A percentile compares a stretch with the other conserved stretches of the same genome.
Conservation (phyloP, 2,797 vertebrate species). For the Pantherophis vulpinus region DNA sequence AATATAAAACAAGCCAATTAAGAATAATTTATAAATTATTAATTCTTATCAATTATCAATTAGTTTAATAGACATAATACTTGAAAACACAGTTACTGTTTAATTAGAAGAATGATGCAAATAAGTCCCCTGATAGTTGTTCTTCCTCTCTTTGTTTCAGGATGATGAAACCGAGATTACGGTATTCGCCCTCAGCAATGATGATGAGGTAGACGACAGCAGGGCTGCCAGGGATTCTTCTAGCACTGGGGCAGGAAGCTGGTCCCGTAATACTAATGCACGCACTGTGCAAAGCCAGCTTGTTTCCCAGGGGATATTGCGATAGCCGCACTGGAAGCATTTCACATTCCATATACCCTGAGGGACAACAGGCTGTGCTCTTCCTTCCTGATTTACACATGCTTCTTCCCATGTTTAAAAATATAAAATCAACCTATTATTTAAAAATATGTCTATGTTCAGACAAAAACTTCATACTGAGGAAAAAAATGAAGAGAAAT, state of each 20-base stretch:
- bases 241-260: not conserved
- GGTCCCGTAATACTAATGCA: not conserved
- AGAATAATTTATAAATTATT: not conserved
- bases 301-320: not conserved
- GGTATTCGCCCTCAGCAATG: conserved; percentile 84
- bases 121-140: not conserved
- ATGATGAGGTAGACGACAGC: conserved; percentile 78
- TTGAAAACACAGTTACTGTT: not conserved
- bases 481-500: not conserved
- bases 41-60: not conserved
- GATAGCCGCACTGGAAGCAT: not conserved
- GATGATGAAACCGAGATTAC: conserved; percentile 94
- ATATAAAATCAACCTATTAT: not conserved
- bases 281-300: not conserved
- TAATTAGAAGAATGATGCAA: not conserved
- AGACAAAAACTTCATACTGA: not conserved
- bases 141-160: conserved; percentile 57
- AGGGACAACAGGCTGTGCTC: accelerated
- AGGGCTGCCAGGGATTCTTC: not conserved
- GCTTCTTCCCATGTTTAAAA: not conserved
- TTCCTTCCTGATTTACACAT: not conserved
- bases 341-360: accelerated
- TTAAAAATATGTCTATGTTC: not conserved
- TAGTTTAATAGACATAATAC: not conserved
- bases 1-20: not conserved